Percentiles rank a stretch among this genome's conserved stretches.
Conservation (phyloP, 2,113 vertebrate genomes). For the Hippopotamus amphibius region DNA sequence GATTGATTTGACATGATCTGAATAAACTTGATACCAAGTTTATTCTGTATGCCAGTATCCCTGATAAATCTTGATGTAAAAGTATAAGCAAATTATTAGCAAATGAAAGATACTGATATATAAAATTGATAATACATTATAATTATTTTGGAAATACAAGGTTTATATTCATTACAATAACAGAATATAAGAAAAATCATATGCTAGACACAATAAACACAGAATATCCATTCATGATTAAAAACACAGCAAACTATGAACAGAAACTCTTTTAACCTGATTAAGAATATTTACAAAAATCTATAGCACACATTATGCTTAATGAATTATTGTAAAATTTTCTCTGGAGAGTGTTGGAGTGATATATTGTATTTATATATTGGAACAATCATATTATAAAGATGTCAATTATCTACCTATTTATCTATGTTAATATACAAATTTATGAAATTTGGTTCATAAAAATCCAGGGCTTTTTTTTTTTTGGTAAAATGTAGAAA, state of each 20-base stretch:
- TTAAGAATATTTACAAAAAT: neutral
- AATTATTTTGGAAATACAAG: neutral
- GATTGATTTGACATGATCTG: neutral
- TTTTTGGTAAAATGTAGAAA: neutral
- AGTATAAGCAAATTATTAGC: neutral
- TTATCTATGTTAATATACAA: neutral
- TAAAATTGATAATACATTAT: neutral
- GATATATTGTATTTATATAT: neutral
- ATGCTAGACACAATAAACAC: neutral
- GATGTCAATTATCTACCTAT: neutral
- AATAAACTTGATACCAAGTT: slow-evolving; percentile 4
- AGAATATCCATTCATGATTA: neutral
- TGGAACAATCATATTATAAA: neutral
- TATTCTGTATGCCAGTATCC: neutral
- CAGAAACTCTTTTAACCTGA: neutral
- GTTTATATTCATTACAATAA: neutral
- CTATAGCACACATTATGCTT: neutral
- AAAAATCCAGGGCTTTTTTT: neutral
- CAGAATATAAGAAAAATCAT: neutral
- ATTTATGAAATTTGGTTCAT: neutral
- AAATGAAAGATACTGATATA: neutral
- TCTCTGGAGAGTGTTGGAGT: neutral
- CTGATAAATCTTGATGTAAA: neutral
- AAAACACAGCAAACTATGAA: neutral
- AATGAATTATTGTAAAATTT: neutral